Evolutionary conservation across 2,797 vertebrate genomes (phyloP).

Genomic region (Pangasius sanitwongsei): DNA sequence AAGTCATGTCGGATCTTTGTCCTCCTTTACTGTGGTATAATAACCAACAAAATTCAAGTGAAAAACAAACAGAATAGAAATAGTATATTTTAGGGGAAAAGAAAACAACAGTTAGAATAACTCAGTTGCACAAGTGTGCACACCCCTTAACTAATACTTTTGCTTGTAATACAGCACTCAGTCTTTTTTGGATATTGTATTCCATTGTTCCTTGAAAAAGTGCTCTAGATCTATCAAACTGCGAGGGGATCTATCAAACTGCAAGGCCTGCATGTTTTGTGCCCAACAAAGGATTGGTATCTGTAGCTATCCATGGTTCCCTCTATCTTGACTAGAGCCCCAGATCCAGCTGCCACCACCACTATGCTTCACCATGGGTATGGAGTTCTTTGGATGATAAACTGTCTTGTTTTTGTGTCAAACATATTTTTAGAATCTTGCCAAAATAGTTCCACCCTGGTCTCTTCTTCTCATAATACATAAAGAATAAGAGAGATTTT

Average conservation of each 20-base stretch:
- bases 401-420: background rate
- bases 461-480: background rate
- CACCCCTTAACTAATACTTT: no score
- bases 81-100: background rate
- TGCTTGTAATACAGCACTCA: background rate
- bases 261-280: no score
- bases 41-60: background rate
- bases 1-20: background rate
- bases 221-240: no score
- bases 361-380: background rate
- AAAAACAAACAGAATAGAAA: background rate
- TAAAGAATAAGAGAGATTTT: background rate
- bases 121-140: no score
- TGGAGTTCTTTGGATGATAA: background rate
- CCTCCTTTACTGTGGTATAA: background rate
- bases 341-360: background rate
- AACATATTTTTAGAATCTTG: background rate
- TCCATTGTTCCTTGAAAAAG: no score
- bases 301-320: background rate
- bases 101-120: background rate
- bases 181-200: background rate
- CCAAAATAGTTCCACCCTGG: background rate
- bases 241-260: no score
- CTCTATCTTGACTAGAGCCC: background rate
- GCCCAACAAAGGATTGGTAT: background rate